These are phyloP conservation scores for Zophobas atratus DNA, from an alignment of 1,140 invertebrate genomes.

Conservation along the genomic window DNA sequence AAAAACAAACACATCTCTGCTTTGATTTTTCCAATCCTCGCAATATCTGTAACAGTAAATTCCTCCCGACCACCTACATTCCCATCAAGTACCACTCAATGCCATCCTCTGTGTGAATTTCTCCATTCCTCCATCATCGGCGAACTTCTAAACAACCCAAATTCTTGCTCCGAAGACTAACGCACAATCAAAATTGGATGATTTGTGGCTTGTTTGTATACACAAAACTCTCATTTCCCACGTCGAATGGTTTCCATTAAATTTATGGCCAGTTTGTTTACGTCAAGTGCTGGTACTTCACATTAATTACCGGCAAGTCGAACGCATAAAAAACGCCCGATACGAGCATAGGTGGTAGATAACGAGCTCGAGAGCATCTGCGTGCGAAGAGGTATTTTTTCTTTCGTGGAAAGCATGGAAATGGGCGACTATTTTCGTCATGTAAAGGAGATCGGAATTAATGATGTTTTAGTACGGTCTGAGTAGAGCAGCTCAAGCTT, in stretches of 20 bases:
- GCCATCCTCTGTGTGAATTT: not conserved
- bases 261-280: constrained; percentile 51
- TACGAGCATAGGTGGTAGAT: not conserved
- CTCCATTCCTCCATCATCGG: not conserved
- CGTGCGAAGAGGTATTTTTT: not conserved
- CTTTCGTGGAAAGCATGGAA: not conserved
- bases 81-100: no score
- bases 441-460: constrained; percentile 31
- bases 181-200: constrained; percentile 42
- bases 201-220: constrained; percentile 53
- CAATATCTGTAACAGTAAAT: no score
- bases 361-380: not conserved
- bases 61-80: no score
- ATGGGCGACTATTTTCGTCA: constrained; percentile 13
- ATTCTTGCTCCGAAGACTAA: constrained; percentile 29
- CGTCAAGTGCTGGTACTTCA: constrained; percentile 49
- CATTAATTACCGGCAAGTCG: constrained; percentile 26
- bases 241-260: constrained; percentile 46
- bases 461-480: constrained; percentile 19
- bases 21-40: no score
- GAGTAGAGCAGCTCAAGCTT: constrained; percentile 20
- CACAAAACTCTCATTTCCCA: constrained; percentile 46
- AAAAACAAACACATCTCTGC: no score
- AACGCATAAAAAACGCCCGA: constrained; percentile 10
- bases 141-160: constrained; percentile 16